Conservation (phyloP, 1,140 invertebrate species). For the Camponotus floridanus region DNA sequence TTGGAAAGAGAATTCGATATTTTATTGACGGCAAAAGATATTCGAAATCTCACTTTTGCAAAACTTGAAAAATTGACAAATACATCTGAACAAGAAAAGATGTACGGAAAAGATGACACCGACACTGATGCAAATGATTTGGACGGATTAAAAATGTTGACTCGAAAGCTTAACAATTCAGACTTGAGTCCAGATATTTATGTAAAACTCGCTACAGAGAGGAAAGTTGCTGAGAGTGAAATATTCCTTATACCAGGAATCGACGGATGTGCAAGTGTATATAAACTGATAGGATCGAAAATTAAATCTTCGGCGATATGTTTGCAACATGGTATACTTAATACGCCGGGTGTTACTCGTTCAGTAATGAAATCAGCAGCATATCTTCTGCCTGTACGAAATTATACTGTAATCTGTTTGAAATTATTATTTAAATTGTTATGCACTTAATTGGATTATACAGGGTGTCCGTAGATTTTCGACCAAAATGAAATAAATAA, state of each 20-base stretch:
- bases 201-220: conserved; percentile 78
- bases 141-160: conserved; percentile 79
- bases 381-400: conserved; percentile 58
- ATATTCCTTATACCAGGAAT: conserved; percentile 91
- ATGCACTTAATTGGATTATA: neutral
- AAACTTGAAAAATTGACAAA: conserved; percentile 86
- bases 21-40: conserved; percentile 90
- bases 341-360: conserved; percentile 17
- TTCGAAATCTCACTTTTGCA: conserved; percentile 87
- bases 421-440: neutral
- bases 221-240: conserved; percentile 70
- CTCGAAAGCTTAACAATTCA: conserved; percentile 77
- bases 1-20: conserved; percentile 91
- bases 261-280: conserved; percentile 87
- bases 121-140: conserved; percentile 32
- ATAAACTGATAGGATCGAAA: conserved; percentile 85
- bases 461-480: too few relatives aligned
- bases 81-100: conserved; percentile 64
- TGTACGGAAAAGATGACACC: neutral
- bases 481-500: too few relatives aligned
- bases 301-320: conserved; percentile 88
- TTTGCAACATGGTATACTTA: conserved; percentile 86
- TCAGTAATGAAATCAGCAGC: conserved; percentile 78
- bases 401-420: neutral
- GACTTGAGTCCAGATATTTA: conserved; percentile 68